phyloP scores from a whole-genome alignment of 2,797 vertebrate genomes.

The Phalloptychus januarius region DNA sequence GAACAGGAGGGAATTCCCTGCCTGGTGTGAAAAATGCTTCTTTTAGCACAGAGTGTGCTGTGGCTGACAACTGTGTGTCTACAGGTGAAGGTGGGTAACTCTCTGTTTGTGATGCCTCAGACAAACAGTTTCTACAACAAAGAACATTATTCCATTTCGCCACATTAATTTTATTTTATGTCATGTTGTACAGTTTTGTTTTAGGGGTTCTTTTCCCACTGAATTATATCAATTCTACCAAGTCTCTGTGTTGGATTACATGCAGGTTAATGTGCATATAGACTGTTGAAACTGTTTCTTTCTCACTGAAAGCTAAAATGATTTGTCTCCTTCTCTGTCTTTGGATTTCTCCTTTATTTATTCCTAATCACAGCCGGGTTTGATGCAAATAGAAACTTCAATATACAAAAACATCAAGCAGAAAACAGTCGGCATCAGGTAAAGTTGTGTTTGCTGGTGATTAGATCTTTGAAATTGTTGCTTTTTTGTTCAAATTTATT shows the following conservation, averaged over 20 bases:
- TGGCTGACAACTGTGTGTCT: not conserved
- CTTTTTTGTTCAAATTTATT: not conserved
- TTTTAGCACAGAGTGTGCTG: not conserved
- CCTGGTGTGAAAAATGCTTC: slow-evolving; percentile 17
- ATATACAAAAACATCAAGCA: no score
- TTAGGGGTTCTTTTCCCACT: not conserved
- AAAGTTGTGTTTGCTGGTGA: not conserved
- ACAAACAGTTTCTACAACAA: not conserved
- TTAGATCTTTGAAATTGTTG: not conserved
- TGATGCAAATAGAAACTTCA: no score
- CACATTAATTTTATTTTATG: not conserved
- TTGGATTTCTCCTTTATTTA: not conserved
- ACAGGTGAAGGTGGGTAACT: not conserved
- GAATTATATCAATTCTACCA: not conserved
- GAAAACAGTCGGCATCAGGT: not conserved
- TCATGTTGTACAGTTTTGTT: not conserved
- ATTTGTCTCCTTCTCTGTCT: no score
- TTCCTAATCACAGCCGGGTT: not conserved
- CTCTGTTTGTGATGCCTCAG: not conserved
- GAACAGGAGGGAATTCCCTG: slow-evolving; percentile 50
- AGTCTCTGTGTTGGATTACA: not conserved
- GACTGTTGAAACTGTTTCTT: no score
- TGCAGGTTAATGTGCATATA: not conserved
- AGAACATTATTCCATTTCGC: not conserved
- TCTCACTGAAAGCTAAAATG: not conserved